phyloP scores from a whole-genome alignment of 2,888 invertebrate species.

The Camponotus fellah region DNA sequence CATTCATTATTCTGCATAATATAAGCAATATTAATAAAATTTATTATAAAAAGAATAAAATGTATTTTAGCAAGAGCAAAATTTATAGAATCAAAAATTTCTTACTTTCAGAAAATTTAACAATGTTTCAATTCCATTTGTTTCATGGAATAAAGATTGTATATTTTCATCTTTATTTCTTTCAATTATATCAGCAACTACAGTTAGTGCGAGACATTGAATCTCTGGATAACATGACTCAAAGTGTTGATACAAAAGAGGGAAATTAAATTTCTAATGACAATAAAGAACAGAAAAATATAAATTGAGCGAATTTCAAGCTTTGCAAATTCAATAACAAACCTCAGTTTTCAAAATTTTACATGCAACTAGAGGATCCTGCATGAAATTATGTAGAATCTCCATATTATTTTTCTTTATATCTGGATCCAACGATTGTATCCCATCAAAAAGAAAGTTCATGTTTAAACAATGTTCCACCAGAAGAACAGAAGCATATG shows the following conservation, averaged over 20 bases:
- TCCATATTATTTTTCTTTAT: slow-evolving; percentile 88
- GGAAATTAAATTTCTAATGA: slow-evolving; percentile 86
- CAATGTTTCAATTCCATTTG: slow-evolving; percentile 86
- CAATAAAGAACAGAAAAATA: neutral
- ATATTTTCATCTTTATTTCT: slow-evolving; percentile 86
- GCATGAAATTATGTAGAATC: slow-evolving; percentile 87
- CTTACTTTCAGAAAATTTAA: slow-evolving; percentile 87
- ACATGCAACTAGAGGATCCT: slow-evolving; percentile 86
- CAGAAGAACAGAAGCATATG: slow-evolving; percentile 86
- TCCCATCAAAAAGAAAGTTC: slow-evolving; percentile 86
- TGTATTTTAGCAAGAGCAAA: neutral
- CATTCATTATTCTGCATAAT: slow-evolving; percentile 75
- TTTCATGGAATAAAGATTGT: slow-evolving; percentile 87
- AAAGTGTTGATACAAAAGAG: slow-evolving; percentile 86
- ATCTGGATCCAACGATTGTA: slow-evolving; percentile 88
- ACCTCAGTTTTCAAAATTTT: slow-evolving; percentile 82
- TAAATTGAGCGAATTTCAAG: neutral
- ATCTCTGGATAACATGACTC: slow-evolving; percentile 87
- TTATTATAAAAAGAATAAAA: neutral
- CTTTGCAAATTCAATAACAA: neutral
- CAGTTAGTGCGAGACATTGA: slow-evolving; percentile 86
- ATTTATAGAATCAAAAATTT: neutral
- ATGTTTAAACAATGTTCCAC: slow-evolving; percentile 86
- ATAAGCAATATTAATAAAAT: slow-evolving; percentile 20
- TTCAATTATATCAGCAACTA: slow-evolving; percentile 86